Conservation (phyloP, 2,888 invertebrate species). For the Tortricodes alternella region DNA sequence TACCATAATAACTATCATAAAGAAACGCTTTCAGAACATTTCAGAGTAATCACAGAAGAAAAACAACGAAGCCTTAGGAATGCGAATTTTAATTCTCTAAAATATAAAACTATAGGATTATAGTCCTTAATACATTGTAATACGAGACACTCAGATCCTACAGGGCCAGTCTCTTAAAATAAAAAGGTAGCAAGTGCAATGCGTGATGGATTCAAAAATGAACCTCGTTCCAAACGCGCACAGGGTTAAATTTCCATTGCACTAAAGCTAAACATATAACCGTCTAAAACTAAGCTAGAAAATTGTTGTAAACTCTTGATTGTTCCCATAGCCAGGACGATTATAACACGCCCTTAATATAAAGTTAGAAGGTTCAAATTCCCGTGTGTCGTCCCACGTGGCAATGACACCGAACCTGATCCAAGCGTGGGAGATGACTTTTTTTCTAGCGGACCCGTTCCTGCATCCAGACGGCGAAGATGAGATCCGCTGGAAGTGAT, state of each 20-base stretch:
- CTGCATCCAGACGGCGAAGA: slow-evolving; percentile 32
- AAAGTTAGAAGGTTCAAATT: not conserved
- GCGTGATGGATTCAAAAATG: too few species aligned
- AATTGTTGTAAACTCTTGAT: not conserved
- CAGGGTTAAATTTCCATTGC: not conserved
- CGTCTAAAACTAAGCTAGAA: too few species aligned
- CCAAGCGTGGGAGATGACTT: slow-evolving; percentile 29
- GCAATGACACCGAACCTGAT: slow-evolving; percentile 26
- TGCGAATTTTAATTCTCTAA: not conserved
- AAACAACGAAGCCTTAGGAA: not conserved
- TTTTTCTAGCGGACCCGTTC: slow-evolving; percentile 34
- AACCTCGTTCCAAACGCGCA: too few species aligned
- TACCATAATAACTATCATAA: slow-evolving; percentile 3
- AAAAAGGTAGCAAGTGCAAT: too few species aligned
- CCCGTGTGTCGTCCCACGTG: not conserved
- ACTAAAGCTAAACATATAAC: too few species aligned
- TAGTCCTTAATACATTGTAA: slow-evolving; percentile 1
- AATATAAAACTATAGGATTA: not conserved
- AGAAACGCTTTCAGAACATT: slow-evolving; percentile 11
- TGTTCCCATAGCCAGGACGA: not conserved
- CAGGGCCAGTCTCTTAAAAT: too few species aligned
- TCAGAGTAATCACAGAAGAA: not conserved
- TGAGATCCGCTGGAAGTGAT: slow-evolving; percentile 16
- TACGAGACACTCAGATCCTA: not conserved
- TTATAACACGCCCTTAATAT: not conserved